Conservation (phyloP, 2,888 invertebrate genomes). For the Liodrosophila aerea region DNA sequence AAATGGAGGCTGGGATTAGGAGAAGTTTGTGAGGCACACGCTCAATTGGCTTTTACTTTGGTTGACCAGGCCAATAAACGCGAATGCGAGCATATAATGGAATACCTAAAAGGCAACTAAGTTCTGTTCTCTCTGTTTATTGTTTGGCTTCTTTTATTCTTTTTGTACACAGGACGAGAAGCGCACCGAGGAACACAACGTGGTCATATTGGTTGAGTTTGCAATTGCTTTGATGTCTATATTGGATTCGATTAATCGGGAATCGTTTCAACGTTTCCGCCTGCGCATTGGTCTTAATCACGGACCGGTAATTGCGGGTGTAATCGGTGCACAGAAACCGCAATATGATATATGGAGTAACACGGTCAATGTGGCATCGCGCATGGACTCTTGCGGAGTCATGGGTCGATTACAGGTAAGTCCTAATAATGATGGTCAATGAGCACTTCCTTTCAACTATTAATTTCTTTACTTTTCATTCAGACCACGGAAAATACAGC, state of each 20-base stretch:
- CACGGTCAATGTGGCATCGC: conserved; percentile 97
- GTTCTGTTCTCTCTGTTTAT: conserved; percentile 2
- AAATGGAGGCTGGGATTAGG: conserved; percentile 60
- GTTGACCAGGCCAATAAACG: conserved; percentile 38
- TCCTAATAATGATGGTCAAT: neutral
- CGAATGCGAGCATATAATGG: conserved; percentile 39
- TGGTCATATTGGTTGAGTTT: conserved; percentile 95
- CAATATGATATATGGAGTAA: conserved; percentile 99
- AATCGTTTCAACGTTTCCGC: conserved; percentile 98
- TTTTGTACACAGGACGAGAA: conserved; percentile 85
- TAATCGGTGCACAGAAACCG: conserved; percentile 98
- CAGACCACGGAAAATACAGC: conserved; percentile 92
- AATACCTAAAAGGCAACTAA: conserved; percentile 43
- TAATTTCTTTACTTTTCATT: neutral
- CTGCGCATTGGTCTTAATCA: conserved; percentile 89
- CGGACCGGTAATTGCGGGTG: conserved; percentile 93
- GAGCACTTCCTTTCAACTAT: neutral
- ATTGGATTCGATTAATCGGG: conserved; percentile 96
- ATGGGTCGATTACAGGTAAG: conserved; percentile 92
- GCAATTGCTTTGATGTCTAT: conserved; percentile 95
- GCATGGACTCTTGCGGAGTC: conserved; percentile 98
- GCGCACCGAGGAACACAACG: conserved; percentile 92
- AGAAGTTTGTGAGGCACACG: conserved; percentile 45
- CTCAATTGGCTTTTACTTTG: conserved; percentile 58
- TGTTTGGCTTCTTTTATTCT: neutral